Evolutionary conservation across 2,113 vertebrate species (phyloP).

Genomic region (Meriones unguiculatus): DNA sequence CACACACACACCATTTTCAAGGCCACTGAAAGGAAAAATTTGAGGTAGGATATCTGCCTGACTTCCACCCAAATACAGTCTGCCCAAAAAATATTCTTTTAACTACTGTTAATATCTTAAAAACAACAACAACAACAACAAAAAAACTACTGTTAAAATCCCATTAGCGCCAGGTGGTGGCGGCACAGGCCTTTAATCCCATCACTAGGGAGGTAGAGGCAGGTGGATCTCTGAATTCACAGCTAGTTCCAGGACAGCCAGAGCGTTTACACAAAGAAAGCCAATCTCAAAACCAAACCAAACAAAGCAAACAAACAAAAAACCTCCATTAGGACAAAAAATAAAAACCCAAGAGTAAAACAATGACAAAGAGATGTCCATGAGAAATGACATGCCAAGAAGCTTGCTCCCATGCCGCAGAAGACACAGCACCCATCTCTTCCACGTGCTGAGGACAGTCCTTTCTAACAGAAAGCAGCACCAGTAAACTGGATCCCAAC

Average conservation of each 20-base stretch:
- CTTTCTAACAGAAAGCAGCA: background rate
- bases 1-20: background rate
- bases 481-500: background rate
- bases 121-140: background rate
- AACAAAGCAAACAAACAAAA: background rate
- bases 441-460: background rate
- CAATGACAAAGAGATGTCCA: background rate
- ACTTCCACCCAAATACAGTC: background rate
- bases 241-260: background rate
- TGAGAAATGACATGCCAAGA: background rate
- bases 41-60: background rate
- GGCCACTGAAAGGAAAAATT: background rate
- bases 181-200: background rate
- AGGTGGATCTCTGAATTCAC: background rate
- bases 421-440: background rate
- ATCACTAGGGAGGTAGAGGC: background rate
- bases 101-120: background rate
- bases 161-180: background rate
- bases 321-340: background rate
- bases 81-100: background rate
- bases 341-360: background rate
- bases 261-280: background rate
- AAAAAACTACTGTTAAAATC: background rate
- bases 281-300: background rate
- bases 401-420: background rate